phyloP scores from a whole-genome alignment of 2,797 vertebrate species.

The Propithecus deckenii region DNA sequence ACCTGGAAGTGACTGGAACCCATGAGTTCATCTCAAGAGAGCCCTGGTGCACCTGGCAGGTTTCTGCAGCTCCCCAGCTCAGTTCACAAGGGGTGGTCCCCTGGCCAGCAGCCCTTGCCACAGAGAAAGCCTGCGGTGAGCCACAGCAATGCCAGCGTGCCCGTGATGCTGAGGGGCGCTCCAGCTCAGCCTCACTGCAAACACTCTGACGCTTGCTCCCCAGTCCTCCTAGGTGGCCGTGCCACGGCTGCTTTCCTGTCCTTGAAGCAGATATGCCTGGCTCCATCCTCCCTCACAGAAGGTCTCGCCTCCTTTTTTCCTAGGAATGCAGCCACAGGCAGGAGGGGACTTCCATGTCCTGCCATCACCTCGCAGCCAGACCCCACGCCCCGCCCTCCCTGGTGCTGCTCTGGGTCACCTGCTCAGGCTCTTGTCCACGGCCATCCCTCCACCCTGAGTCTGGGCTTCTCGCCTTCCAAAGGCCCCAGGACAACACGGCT shows the following conservation, averaged over 20 bases:
- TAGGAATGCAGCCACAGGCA: too few relatives aligned
- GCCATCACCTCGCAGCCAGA: fast-evolving
- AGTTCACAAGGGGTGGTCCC: background rate
- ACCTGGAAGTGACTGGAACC: background rate
- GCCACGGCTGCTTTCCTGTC: background rate
- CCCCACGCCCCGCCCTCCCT: fast-evolving
- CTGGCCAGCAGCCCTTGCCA: background rate
- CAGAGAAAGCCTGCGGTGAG: too few relatives aligned
- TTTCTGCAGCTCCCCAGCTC: background rate
- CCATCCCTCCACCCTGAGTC: fast-evolving
- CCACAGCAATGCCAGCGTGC: fast-evolving
- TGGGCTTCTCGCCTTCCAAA: background rate
- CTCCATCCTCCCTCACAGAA: background rate
- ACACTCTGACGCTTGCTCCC: fast-evolving
- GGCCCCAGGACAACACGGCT: background rate
- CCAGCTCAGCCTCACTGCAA: fast-evolving
- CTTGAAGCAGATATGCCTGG: fast-evolving
- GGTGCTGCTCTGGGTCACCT: fast-evolving
- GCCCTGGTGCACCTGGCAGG: fast-evolving
- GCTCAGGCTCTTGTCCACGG: background rate
- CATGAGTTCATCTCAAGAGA: fast-evolving
- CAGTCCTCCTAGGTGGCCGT: fast-evolving
- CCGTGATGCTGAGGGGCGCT: fast-evolving
- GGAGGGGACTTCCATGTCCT: fast-evolving
- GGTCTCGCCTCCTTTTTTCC: background rate